Base-by-base conservation (phyloP, 2,797 vertebrate genomes). In the Myotis daubentonii region DNA sequence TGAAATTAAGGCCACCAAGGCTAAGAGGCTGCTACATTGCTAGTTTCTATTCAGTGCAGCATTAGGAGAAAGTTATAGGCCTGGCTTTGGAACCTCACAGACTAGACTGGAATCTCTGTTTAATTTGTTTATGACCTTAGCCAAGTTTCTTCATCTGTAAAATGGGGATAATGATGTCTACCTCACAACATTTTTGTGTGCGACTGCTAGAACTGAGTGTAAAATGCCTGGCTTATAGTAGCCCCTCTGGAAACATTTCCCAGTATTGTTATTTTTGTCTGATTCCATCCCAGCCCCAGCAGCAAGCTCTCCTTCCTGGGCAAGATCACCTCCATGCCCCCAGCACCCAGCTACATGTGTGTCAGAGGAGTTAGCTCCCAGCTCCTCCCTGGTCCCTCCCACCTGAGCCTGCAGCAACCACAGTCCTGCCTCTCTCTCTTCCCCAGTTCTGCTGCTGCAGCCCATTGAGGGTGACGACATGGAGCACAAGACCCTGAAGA, bases 401-500 rank as follows among this genome's bases (percentile, higher is more conserved):
- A 9, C 49, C 36, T 23, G 49, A 44, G 53, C 49, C 57, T 47
- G 15, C 10, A 76, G 70, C 60, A n/a, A 36, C 68, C 82, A 92
- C 65, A 16, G 20, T 7, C 79, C 89, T n/a, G 38, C 22, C 33
- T 66, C 30, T 19, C 30, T 16, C 51, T 76, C 55, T 33, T 33
- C 47, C 38, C 62, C 97, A 99, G 99, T 99, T 95, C 98, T 99
- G 47, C 98, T 99, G 97, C 98, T 99, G 25, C 98, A 99, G 98
- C 98, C 98, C 44, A 98, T 99, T 47, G 99, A 99, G 95, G 98
- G 99, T 1, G 99, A 99, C 16, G 98, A 98, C 94, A 99, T 99
- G 97, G 99, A 99, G 78, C 98, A 98, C 13, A 97, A 99, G 97
- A 99, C 99, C 5, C 89, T 99, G 97, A 99, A 99, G 98, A 99